phyloP scores from a whole-genome alignment of 2,888 invertebrate genomes.

The Teinopalpus imperialis region DNA sequence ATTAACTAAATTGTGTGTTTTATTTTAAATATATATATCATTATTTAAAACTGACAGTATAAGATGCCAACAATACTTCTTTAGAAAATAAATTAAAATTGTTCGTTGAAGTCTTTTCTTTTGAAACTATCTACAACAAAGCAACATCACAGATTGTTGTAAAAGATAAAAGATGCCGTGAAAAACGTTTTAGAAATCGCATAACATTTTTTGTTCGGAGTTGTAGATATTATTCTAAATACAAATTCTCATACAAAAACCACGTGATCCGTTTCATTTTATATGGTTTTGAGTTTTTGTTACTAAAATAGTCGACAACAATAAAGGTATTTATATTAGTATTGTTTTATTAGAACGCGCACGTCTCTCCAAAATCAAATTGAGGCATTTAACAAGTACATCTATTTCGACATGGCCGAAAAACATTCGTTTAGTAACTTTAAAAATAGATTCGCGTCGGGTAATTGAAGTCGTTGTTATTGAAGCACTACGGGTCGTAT shows the following conservation, averaged over 20 bases:
- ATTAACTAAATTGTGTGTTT: too few relatives aligned
- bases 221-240: too few relatives aligned
- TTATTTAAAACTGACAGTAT: too few relatives aligned
- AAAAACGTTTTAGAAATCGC: constrained; percentile 28
- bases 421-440: constrained; percentile 2
- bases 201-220: neutral
- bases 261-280: constrained; percentile 28
- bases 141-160: constrained; percentile 26
- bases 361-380: constrained; percentile 15
- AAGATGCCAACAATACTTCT: neutral
- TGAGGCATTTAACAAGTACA: constrained; percentile 8
- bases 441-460: constrained; percentile 12
- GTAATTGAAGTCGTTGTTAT: neutral
- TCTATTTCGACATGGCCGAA: constrained; percentile 9
- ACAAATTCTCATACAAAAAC: constrained; percentile 29
- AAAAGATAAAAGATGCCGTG: constrained; percentile 25
- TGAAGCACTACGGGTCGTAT: neutral
- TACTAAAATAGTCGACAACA: neutral
- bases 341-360: constrained; percentile 7
- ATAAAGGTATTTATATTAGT: constrained; percentile 4
- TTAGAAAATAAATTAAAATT: constrained; percentile 12
- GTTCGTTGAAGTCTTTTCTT: constrained; percentile 48
- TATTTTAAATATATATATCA: too few relatives aligned
- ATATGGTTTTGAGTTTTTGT: constrained; percentile 23
- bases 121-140: constrained; percentile 28